These are phyloP conservation scores for Plestiodon gilberti DNA, from an alignment of 2,113 vertebrate species.

Conservation along the genomic window DNA sequence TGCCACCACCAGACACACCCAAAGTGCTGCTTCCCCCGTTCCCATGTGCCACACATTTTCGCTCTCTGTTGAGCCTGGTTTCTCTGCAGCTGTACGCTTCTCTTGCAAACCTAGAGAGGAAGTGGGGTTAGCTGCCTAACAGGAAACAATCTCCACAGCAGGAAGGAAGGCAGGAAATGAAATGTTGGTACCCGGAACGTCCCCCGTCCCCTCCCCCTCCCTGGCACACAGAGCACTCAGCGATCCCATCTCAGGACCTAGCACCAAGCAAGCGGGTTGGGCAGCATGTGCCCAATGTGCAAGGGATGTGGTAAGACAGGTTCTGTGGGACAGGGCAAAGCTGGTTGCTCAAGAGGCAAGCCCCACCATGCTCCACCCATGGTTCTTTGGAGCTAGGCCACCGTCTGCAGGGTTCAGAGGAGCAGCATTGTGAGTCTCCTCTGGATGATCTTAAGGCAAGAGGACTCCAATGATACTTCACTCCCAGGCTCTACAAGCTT, in stretches of 20 bases:
- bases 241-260: neutral
- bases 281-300: neutral
- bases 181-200: no score
- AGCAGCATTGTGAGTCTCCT: neutral
- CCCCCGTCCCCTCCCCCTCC: neutral
- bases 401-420: neutral
- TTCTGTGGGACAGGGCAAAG: neutral
- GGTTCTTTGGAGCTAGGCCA: neutral
- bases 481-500: neutral
- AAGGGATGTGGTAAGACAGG: neutral
- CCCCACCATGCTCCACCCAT: neutral
- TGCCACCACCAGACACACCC: neutral
- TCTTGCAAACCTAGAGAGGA: neutral
- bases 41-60: neutral
- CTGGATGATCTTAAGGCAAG: neutral
- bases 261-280: no score
- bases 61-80: neutral
- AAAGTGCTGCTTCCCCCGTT: neutral
- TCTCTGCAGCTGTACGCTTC: neutral
- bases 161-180: neutral
- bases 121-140: neutral
- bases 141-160: neutral
- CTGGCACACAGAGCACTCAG: rapidly evolving
- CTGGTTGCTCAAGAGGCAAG: neutral
- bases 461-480: neutral